phyloP scores from a whole-genome alignment of 2,113 vertebrate species.

The Gavia stellata region DNA sequence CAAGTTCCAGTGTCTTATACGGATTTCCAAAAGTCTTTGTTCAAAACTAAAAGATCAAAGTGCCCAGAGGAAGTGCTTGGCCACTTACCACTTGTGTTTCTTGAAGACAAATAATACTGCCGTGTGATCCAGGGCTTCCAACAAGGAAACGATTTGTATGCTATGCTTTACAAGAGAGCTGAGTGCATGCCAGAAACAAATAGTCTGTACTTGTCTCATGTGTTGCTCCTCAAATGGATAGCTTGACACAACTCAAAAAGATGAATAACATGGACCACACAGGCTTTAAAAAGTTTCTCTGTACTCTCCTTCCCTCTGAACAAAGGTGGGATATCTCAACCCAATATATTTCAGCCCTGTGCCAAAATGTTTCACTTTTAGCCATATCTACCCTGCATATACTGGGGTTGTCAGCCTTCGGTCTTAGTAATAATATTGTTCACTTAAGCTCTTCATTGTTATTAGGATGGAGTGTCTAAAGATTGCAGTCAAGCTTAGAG shows the following conservation, averaged over 20 bases:
- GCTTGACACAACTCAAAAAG: neutral
- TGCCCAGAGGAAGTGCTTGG: neutral
- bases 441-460: neutral
- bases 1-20: neutral
- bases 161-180: neutral
- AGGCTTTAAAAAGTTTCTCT: neutral
- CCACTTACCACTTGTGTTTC: neutral
- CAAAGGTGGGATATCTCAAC: neutral
- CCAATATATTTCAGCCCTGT: neutral
- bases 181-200: conserved; percentile 27
- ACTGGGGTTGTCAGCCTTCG: fast-evolving
- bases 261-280: conserved; percentile 8
- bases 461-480: neutral
- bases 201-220: conserved; percentile 23
- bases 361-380: neutral
- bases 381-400: neutral
- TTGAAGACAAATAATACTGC: neutral
- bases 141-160: conserved; percentile 19
- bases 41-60: conserved; percentile 5
- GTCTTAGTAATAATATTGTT: neutral
- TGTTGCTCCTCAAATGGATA: conserved; percentile 30
- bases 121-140: neutral
- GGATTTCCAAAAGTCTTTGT: neutral
- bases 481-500: neutral
- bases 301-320: neutral